Evolutionary conservation across 2,888 invertebrate species (phyloP), one percentile per base, ranked within the genome.

Genomic region (Zhuqinia jingwanae): DNA sequence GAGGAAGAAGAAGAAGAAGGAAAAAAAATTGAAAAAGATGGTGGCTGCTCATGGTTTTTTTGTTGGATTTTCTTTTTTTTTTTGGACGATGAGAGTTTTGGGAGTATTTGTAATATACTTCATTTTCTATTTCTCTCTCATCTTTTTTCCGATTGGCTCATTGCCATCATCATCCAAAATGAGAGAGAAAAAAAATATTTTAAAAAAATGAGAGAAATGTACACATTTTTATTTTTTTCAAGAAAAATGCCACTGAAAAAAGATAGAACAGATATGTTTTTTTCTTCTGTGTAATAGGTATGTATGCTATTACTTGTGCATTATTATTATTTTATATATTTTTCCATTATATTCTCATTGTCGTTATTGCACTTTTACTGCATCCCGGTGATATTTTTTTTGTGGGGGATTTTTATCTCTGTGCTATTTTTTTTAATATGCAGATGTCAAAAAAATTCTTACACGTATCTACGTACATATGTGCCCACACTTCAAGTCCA

Each of bases 1-100:
- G 75, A 68, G 13, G 42, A 42, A 36, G 15, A 75, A 58, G 60
- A n/a, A n/a, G n/a, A n/a, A 58, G 50, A 36, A 53, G 30, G 27
- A 79, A 79, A 53, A n/a, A 27, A 76, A 56, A 36, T n/a, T 53
- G 56, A 11, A 30, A 73, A 30, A 63, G 63, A 63, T 63, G 63
- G 30, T 63, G 56, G 36, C 30, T 63, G 60, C 2, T 60, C 8
- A 10, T 56, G 56, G 6, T n/a, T 36, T 36, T 63, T 63, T 63
- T 17, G 11, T n/a, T 17, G 53, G 36, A 8, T 36, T 3, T n/a
- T n/a, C 27, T 60, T 42, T 30, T 58, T 60, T 60, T 60, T 17
- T 36, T 68, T 45, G 30, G 36, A 68, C 13, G 15, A 50, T n/a
- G n/a, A n/a, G n/a, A n/a, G n/a, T 5, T n/a, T 50, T 13, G 13